Evolutionary conservation across 2,113 vertebrate genomes (phyloP), one percentile per base, ranked within the genome.

Genomic region (Xiphorhynchus elegans): DNA sequence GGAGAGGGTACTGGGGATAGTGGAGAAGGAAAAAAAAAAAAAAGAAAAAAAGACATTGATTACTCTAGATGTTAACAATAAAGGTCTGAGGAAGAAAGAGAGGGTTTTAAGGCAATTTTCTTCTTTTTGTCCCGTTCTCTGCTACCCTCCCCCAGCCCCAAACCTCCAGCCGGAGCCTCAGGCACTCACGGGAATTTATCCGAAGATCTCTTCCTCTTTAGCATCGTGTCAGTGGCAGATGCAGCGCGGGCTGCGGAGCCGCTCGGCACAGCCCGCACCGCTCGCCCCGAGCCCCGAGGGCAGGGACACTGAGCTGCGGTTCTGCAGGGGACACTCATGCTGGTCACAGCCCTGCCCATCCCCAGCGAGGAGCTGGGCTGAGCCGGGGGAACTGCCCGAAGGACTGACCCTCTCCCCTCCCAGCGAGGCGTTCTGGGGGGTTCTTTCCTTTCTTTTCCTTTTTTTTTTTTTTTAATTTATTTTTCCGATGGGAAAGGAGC

Each of bases 1-100:
- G 95, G 83, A 96, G 86, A 95, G 89, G 73, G 95, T 95, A 92
- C 85, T 66, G 83, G 70, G 70, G 80, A 81, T 49, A 35, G 24
- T 4, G 26, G 3, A 9, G 70, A 14, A 29, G 5, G 21, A 2
- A 10, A 21, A 19, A 3, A 24, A 11, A 7, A 17, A 44, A 21
- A 13, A 40, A 8, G 39, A 17, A 24, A 44, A 53, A 17, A 9
- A 17, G 21, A n/a, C 23, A 11, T 80, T 87, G 59, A 79, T 82
- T 42, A 37, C 21, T 60, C 40, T 31, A 10, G 53, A 44, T 69
- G 84, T 90, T 78, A 67, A 92, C 74, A 92, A 91, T 35, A 85
- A 59, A 79, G n/a, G 24, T 90, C 66, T 74, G 78, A 44, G 29
- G 68, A 59, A 84, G 46, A 79, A 79, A 73, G n/a, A 19, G 44